Conservation (phyloP, 2,797 vertebrate genomes). For the Nyctibius grandis region DNA sequence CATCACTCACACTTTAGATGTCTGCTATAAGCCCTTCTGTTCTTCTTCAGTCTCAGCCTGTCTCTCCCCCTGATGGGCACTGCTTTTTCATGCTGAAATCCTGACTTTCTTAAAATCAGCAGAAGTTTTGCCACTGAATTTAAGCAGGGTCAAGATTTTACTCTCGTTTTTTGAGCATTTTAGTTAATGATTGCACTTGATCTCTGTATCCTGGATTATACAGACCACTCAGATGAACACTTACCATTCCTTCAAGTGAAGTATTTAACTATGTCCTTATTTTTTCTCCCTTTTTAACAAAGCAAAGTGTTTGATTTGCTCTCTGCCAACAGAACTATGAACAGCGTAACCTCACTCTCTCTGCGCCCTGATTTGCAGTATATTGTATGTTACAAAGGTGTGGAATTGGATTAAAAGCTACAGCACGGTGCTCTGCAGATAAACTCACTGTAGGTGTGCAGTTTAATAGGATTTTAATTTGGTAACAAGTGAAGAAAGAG, state of each 20-base stretch:
- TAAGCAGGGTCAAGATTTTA: not conserved
- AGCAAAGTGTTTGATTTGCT: not conserved
- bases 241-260: not conserved
- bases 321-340: not conserved
- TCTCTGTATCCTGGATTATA: not conserved
- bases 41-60: not conserved
- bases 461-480: constrained; percentile 36
- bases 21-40: not conserved
- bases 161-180: not conserved
- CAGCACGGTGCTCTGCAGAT: not conserved
- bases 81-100: not conserved
- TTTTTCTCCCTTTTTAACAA: not conserved
- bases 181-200: not conserved
- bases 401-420: constrained; percentile 39
- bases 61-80: not conserved
- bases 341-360: not conserved
- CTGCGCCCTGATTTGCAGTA: not conserved
- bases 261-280: not conserved
- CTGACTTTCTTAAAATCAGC: not conserved
- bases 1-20: not conserved
- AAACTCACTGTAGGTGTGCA: constrained; percentile 44
- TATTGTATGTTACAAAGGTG: not conserved
- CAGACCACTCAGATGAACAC: not conserved
- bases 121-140: not conserved
- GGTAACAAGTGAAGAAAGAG: constrained; percentile 17